Percentiles rank a stretch among this genome's conserved stretches.
Evolutionary conservation across 2,797 vertebrate genomes (phyloP).

Genomic region (Masticophis lateralis): DNA sequence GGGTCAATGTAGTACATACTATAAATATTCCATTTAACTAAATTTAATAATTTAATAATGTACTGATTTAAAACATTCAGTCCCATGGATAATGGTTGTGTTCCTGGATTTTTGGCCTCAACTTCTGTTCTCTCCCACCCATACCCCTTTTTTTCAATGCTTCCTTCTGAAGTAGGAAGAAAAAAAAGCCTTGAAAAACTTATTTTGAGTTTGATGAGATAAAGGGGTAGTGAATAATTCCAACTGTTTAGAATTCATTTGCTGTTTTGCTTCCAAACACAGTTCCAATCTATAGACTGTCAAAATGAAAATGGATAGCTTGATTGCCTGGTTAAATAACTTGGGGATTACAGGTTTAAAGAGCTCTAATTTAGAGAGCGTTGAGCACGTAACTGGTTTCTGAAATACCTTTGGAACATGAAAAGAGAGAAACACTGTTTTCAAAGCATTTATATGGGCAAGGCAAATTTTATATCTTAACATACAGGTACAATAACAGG

Average conservation of each 20-base stretch:
- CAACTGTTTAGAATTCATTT: neutral
- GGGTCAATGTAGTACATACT: neutral
- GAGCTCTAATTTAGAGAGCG: neutral
- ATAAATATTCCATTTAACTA: neutral
- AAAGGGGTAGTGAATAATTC: neutral
- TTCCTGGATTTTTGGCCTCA: neutral
- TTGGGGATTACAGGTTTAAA: neutral
- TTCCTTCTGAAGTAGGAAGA: neutral
- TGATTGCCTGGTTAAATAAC: neutral
- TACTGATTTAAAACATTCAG: slow-evolving; percentile 4
- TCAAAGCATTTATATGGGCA: neutral
- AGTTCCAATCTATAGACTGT: neutral
- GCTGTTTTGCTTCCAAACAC: neutral
- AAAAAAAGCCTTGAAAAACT: neutral
- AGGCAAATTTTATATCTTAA: neutral
- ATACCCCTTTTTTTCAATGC: neutral
- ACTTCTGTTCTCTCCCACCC: neutral
- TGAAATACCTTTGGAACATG: neutral
- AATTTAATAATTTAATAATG: neutral
- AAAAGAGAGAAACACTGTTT: neutral
- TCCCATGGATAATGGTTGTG: neutral
- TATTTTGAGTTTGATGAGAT: neutral
- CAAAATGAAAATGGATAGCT: neutral
- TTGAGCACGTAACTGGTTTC: neutral
- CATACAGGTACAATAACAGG: neutral